Conservation (phyloP, 2,888 invertebrate genomes). For the Melipona beecheii region DNA sequence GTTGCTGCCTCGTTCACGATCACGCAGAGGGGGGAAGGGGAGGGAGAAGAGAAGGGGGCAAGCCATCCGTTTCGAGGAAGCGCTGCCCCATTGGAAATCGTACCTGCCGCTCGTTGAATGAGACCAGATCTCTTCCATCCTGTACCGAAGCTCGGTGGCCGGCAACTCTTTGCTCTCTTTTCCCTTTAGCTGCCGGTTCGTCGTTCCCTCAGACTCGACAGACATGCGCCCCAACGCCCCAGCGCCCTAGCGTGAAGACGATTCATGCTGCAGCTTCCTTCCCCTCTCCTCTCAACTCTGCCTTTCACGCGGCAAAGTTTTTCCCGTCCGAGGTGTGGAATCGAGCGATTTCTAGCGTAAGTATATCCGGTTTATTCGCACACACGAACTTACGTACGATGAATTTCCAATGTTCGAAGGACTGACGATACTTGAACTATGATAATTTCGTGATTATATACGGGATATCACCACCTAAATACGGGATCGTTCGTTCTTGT, state of each 20-base stretch:
- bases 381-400: too few relatives aligned
- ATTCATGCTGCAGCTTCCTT: conserved; percentile 29
- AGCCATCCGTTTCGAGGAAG: conserved; percentile 72
- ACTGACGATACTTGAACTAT: too few relatives aligned
- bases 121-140: conserved; percentile 38
- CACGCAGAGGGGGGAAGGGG: conserved; percentile 45
- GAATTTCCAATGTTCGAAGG: too few relatives aligned
- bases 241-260: neutral
- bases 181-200: conserved; percentile 21
- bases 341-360: too few relatives aligned
- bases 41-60: conserved; percentile 28
- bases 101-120: conserved; percentile 68
- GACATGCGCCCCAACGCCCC: conserved; percentile 6
- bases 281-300: neutral
- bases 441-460: too few relatives aligned
- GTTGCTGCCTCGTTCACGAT: conserved; percentile 47
- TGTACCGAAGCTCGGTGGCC: neutral
- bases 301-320: neutral
- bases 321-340: neutral
- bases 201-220: conserved; percentile 9
- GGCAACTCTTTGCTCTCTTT: conserved; percentile 26
- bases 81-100: conserved; percentile 74
- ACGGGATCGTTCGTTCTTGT: too few relatives aligned
- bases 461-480: too few relatives aligned
- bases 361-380: too few relatives aligned